Evolutionary conservation across 2,888 invertebrate species (phyloP), one percentile per base, ranked within the genome.

Genomic region (Caenorhabditis becei): DNA sequence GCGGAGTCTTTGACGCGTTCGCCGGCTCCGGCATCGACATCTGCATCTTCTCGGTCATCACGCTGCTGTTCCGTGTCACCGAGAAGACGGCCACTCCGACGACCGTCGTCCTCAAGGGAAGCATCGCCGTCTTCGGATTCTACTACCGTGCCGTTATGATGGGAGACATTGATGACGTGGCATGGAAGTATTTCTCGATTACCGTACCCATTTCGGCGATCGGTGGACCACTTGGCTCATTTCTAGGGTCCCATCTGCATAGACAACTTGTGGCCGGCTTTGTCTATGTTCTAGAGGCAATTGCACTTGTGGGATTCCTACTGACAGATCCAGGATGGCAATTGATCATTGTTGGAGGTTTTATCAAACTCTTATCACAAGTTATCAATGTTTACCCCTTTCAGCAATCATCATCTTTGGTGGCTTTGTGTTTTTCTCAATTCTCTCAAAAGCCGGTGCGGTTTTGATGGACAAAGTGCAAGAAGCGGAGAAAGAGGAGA

Each of bases 1-100:
- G 91, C 67, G 88, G 88, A 2, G 72, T 91, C 8, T 88, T 91
- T 32, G 87, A 91, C 11, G 85, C 91, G 0, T 88, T 91, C 51
- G 87, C 91, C 18, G 91, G 91, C 14, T 87, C 84, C 54, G 91
- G 91, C 16, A 86, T 91, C 18, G 91, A 91, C 70, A 91, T 91
- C 28, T 88, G 89, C 44, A 85, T 84, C 26, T 90, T 90, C 72
- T 88, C 90, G 18, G 77, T 88, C 8, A 75, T 88, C 49, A 89
- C 89, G 7, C 77, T 89, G 20, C 77, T 89, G 49, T 89, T 89
- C 79, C 83, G 86, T 24, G 87, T 89, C 26, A 82, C 80, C 16
- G 89, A 89, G 67, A 91, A 91, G 75, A 86, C 87, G 1, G 91
- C 91, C 7, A 91, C 91, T 8, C 91, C 91, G 16, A 91, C 91